Evolutionary conservation across 2,797 vertebrate species (phyloP).

Genomic region (Pangasius macronema): DNA sequence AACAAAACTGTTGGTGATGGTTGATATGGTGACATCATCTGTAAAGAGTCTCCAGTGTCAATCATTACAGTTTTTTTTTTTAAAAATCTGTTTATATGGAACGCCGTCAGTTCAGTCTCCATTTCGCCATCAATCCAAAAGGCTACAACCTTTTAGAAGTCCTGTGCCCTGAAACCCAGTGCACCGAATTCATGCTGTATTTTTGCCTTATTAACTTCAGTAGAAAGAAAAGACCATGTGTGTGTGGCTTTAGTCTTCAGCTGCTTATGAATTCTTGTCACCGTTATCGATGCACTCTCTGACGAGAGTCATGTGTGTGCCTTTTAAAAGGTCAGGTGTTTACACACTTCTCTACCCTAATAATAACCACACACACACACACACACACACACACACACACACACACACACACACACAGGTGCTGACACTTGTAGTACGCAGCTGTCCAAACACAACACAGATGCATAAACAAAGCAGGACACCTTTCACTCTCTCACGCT

Average conservation of each 20-base stretch:
- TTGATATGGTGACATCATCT: not conserved
- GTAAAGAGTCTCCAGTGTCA: not conserved
- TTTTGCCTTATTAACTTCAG: not conserved
- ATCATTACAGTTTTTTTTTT: too few species aligned
- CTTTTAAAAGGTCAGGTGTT: conserved; percentile 22
- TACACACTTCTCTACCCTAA: conserved; percentile 9
- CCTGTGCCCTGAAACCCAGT: too few species aligned
- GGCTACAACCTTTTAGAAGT: too few species aligned
- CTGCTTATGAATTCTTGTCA: not conserved
- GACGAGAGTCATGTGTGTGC: not conserved
- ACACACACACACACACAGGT: not conserved
- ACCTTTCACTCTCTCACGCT: not conserved
- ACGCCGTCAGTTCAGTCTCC: too few species aligned
- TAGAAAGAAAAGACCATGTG: not conserved
- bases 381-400: conserved; percentile 16
- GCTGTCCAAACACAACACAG: conserved; percentile 30
- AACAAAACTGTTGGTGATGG: not conserved
- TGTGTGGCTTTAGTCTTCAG: not conserved
- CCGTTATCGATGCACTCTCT: not conserved
- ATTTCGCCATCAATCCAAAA: too few species aligned
- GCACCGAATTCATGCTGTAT: not conserved
- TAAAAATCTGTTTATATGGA: too few species aligned
- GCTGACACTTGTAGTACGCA: not conserved
- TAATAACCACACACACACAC: conserved; percentile 6
- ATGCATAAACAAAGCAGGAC: not conserved